Conservation (phyloP, 2,797 vertebrate species). For the Rhabdophis nuchalis region DNA sequence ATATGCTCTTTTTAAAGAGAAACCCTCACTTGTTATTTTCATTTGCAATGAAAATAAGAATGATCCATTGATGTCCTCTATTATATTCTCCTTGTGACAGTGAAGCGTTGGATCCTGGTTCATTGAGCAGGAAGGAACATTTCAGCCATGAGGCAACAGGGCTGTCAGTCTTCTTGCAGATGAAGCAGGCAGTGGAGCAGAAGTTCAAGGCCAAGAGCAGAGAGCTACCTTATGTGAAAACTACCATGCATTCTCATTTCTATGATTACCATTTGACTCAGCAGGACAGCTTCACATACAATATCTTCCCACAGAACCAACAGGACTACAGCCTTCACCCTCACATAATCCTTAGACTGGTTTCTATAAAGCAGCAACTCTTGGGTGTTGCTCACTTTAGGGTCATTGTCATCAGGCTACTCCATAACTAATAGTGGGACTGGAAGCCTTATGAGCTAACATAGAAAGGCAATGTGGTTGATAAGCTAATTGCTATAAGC, state of each 20-base stretch:
- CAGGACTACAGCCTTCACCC: not conserved
- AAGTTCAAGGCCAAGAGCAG: not conserved
- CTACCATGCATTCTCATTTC: not conserved
- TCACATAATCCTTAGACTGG: not conserved
- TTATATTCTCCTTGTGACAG: not conserved
- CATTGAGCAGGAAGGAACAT: not conserved
- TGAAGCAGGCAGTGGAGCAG: not conserved
- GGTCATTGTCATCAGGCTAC: not conserved
- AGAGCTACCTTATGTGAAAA: not conserved
- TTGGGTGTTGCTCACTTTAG: not conserved
- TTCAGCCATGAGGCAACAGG: not conserved
- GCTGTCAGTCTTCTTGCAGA: not conserved
- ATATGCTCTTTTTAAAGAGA: not conserved
- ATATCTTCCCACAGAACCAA: not conserved
- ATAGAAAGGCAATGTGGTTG: not conserved
- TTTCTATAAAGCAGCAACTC: not conserved
- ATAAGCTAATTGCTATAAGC: not conserved
- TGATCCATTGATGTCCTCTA: not conserved
- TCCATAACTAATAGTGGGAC: not conserved
- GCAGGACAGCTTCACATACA: not conserved
- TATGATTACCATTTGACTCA: not conserved
- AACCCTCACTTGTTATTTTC: constrained; percentile 1
- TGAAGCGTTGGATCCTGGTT: not conserved
- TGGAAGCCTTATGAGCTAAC: not conserved
- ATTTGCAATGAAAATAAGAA: not conserved